Base-by-base conservation (phyloP, 2,797 vertebrate genomes). In the Pipistrellus kuhlii region DNA sequence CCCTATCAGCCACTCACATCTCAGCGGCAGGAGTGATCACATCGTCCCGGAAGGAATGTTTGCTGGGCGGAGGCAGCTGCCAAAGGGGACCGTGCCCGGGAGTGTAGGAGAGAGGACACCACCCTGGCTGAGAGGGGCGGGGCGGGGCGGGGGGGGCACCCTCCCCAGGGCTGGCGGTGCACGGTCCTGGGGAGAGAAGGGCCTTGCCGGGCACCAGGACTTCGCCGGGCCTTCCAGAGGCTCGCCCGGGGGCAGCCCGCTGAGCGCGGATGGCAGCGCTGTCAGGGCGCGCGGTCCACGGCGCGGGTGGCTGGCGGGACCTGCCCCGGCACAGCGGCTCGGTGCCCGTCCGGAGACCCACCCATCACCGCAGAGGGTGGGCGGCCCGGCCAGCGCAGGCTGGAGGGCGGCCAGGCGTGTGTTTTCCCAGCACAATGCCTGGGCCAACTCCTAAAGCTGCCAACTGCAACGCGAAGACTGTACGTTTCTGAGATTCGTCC, bases 331-430 rank as follows among this genome's bases (percentile, higher is more conserved):
- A 20, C 6, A 5, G 21, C 57, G 41, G 51, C 55, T 18, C 55
- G n/a, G 27, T 17, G 46, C 35, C 9, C 38, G 77, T 78, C 76
- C 30, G 69, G n/a, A 2, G 0, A 0, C 21, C 20, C 1, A 6
- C 17, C 10, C 10, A 48, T 30, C 10, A 14, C 10, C 2, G 53
- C 32, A 72, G 38, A 76, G 73, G 12, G 75, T 6, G 25, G 23
- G 81, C 59, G n/a, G 48, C 21, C 55, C 14, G 90, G 48, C 68
- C 53, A 12, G 53, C 4, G 21, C 38, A 48, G 35, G 21, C 84
- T 32, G 64, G 69, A 95, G 78, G 32, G 68, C 11, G 3, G 88
- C 94, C 96, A 85, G 85, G 55, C 21, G 17, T 1, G 14, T 91
- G 73, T 90, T 92, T 78, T 82, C 82, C 76, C 82, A 85, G 44